phyloP scores from a whole-genome alignment of 2,888 invertebrate genomes.

The Uloborus plumipes region DNA sequence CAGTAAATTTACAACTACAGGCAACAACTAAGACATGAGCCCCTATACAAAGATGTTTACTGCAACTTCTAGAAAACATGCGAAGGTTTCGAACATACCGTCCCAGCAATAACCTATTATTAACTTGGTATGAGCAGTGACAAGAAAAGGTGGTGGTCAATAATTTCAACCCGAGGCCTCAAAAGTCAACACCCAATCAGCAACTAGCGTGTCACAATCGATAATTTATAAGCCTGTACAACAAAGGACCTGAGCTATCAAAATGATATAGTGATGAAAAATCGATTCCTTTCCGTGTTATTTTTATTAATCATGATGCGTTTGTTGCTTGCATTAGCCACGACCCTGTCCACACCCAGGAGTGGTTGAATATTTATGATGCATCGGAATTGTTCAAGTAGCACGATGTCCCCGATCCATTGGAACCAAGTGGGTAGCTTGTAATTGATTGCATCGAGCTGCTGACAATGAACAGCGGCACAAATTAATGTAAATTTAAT shows the following conservation, averaged over 20 bases:
- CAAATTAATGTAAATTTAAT: too few relatives aligned
- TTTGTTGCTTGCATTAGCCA: conserved; percentile 5
- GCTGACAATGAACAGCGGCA: too few relatives aligned
- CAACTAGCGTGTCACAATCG: conserved; percentile 36
- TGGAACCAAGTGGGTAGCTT: too few relatives aligned
- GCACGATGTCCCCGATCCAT: too few relatives aligned
- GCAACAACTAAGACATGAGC: background rate
- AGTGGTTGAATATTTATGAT: conserved; percentile 32
- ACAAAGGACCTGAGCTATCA: too few relatives aligned
- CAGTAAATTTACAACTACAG: background rate
- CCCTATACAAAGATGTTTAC: background rate
- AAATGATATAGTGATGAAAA: too few relatives aligned
- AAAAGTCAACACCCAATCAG: conserved; percentile 25
- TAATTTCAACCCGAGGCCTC: conserved; percentile 43
- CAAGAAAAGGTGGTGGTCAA: conserved; percentile 33
- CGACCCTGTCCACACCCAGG: conserved; percentile 23
- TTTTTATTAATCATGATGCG: too few relatives aligned
- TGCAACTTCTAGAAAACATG: too few relatives aligned
- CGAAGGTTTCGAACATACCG: background rate
- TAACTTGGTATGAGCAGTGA: conserved; percentile 14
- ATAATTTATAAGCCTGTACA: conserved; percentile 45
- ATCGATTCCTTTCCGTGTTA: background rate
- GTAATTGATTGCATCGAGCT: too few relatives aligned
- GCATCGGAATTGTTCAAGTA: background rate
- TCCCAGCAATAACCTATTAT: conserved; percentile 37